Conservation (phyloP, 2,113 vertebrate species). For the Circaetus cinerascens region DNA sequence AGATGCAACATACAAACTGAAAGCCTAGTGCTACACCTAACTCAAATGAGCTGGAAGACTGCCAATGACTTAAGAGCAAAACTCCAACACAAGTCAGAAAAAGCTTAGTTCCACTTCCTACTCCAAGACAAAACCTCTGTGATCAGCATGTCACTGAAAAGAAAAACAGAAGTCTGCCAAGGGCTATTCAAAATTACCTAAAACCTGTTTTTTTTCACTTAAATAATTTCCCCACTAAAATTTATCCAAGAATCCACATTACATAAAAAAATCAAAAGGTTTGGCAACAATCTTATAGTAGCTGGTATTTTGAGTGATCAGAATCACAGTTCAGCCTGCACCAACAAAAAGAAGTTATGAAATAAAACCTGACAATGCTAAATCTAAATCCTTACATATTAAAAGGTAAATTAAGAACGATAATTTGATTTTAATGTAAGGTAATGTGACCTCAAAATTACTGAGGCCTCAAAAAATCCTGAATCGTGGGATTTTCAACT, state of each 20-base stretch:
- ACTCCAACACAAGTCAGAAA: not conserved
- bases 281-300: not conserved
- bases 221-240: not conserved
- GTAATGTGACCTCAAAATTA: not conserved
- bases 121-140: not conserved
- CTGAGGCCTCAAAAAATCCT: not conserved
- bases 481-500: not conserved
- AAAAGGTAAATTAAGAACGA: not conserved
- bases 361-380: not conserved
- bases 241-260: not conserved
- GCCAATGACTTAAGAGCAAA: not conserved
- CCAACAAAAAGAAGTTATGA: not conserved
- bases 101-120: not conserved
- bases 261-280: not conserved
- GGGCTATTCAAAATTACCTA: not conserved
- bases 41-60: rapidly evolving
- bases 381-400: not conserved
- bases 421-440: not conserved
- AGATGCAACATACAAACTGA: not conserved
- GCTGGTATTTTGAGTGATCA: not conserved
- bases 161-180: not conserved
- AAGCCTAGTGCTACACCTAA: not conserved
- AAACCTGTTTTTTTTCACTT: not conserved
- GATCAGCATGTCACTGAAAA: not conserved
- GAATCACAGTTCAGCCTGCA: not conserved